Percentiles rank a stretch among this genome's conserved stretches.
phyloP scores from a whole-genome alignment of 2,888 invertebrate genomes.

The Blomia tropicalis region DNA sequence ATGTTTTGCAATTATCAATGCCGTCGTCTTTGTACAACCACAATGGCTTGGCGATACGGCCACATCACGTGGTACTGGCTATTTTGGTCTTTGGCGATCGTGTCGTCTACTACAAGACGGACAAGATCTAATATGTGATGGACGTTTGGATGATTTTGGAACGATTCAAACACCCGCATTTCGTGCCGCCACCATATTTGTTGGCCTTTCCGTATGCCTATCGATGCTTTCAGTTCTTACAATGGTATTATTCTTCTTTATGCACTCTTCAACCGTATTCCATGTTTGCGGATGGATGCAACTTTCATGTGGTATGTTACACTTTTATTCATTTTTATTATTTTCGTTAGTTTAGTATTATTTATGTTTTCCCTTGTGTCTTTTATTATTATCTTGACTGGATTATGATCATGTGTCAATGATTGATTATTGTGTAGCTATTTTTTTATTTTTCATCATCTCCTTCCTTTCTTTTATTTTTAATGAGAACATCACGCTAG shows the following conservation, averaged over 20 bases:
- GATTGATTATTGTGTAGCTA: too few relatives aligned
- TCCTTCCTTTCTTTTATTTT: too few relatives aligned
- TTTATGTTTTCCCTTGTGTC: background rate
- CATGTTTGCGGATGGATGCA: slow-evolving; percentile 89
- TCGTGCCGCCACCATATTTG: slow-evolving; percentile 69
- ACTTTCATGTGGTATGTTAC: slow-evolving; percentile 68
- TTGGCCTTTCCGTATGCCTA: slow-evolving; percentile 66
- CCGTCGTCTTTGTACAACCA: slow-evolving; percentile 80
- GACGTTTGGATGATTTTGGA: slow-evolving; percentile 51
- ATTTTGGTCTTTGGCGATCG: slow-evolving; percentile 78
- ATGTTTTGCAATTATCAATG: slow-evolving; percentile 85
- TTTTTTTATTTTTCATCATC: background rate
- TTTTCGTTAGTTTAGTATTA: background rate
- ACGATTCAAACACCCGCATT: slow-evolving; percentile 65
- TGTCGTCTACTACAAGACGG: slow-evolving; percentile 56
- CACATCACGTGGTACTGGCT: slow-evolving; percentile 68
- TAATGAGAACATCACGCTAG: too few relatives aligned
- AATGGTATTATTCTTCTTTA: slow-evolving; percentile 80
- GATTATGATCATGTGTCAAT: too few relatives aligned
- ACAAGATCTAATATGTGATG: slow-evolving; percentile 59
- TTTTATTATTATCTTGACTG: background rate
- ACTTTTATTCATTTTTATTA: background rate
- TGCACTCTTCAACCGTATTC: slow-evolving; percentile 76
- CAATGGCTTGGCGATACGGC: slow-evolving; percentile 67
- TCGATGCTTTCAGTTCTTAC: slow-evolving; percentile 68